phyloP scores from a whole-genome alignment of 2,888 invertebrate genomes.

The Apeira syringaria region DNA sequence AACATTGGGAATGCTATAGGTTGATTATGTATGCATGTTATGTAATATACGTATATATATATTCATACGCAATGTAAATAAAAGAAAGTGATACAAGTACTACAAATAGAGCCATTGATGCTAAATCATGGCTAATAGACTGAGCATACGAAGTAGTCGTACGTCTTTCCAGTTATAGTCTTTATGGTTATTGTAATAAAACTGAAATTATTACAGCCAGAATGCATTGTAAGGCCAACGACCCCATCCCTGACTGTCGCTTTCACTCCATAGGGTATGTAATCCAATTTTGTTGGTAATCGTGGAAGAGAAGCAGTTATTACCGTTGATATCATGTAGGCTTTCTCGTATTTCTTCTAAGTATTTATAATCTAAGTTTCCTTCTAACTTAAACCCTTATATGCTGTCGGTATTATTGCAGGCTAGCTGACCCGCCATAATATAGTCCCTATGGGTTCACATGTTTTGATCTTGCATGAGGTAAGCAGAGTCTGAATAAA shows the following conservation, averaged over 20 bases:
- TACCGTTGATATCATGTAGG: too few species aligned
- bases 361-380: too few species aligned
- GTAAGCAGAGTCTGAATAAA: too few species aligned
- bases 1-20: too few species aligned
- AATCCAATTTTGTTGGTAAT: slow-evolving; percentile 19
- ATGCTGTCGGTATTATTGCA: too few species aligned
- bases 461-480: too few species aligned
- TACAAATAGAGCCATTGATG: slow-evolving; percentile 32
- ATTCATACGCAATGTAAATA: slow-evolving; percentile 28
- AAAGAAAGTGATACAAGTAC: slow-evolving; percentile 31
- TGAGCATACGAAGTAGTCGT: slow-evolving; percentile 19
- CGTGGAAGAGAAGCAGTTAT: slow-evolving; percentile 13
- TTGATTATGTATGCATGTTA: too few species aligned
- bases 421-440: too few species aligned
- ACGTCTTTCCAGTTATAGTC: slow-evolving; percentile 29
- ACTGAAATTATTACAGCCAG: slow-evolving; percentile 32
- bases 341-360: too few species aligned
- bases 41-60: too few species aligned
- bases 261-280: slow-evolving; percentile 43
- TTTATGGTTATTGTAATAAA: slow-evolving; percentile 28
- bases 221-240: slow-evolving; percentile 37
- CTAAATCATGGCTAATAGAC: slow-evolving; percentile 44
- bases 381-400: too few species aligned
- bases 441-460: too few species aligned
- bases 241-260: slow-evolving; percentile 45